phyloP scores from a whole-genome alignment of 2,113 vertebrate genomes.

The Daphoenositta chrysoptera region DNA sequence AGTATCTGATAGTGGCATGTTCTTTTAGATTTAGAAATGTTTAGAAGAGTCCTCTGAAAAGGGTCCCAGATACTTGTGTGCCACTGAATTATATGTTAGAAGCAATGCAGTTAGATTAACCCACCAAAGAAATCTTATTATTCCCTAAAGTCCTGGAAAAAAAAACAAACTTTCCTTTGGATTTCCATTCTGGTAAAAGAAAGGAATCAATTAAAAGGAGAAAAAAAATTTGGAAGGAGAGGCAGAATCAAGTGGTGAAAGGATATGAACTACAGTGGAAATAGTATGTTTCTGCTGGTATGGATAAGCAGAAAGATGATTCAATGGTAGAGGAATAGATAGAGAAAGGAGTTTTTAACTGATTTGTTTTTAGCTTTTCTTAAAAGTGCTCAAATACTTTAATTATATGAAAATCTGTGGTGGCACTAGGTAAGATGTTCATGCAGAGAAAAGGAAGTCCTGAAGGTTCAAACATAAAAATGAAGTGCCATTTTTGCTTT shows the following conservation, averaged over 20 bases:
- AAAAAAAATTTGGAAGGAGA: accelerated
- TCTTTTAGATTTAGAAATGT: not conserved
- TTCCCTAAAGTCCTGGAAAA: not conserved
- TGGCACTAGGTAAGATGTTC: not conserved
- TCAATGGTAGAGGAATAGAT: not conserved
- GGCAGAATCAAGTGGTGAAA: not conserved
- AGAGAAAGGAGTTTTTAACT: not conserved
- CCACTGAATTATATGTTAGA: not conserved
- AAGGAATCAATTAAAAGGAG: not conserved
- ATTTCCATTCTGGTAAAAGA: not conserved
- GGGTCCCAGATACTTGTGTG: not conserved
- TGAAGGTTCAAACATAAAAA: not conserved
- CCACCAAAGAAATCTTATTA: not conserved
- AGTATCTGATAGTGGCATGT: not conserved
- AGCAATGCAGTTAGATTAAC: not conserved
- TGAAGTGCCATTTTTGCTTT: not conserved
- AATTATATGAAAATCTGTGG: not conserved
- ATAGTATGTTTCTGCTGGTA: not conserved
- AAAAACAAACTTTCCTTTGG: not conserved
- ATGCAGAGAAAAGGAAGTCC: not conserved
- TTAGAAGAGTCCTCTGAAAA: not conserved
- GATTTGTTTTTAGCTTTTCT: not conserved
- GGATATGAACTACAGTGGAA: accelerated
- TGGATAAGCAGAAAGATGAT: not conserved
- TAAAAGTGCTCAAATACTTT: not conserved